A percentile compares a stretch with the other conserved stretches of the same genome.
Evolutionary conservation across 2,797 vertebrate species (phyloP).

Genomic region (Phoeniculus purpureus): DNA sequence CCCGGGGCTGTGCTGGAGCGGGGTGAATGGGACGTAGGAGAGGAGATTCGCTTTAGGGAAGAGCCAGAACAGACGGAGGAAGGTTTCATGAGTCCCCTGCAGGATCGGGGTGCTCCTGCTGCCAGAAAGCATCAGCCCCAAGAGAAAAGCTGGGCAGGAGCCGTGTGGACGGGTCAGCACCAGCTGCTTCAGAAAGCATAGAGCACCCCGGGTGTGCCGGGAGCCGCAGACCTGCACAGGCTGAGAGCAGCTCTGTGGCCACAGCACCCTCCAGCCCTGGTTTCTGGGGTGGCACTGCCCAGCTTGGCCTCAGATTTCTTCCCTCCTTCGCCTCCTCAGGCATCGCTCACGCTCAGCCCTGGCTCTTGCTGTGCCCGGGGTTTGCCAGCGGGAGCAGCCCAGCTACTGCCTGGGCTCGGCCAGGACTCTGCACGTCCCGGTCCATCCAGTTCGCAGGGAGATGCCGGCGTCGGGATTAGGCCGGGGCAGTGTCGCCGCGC

Average conservation of each 20-base stretch:
- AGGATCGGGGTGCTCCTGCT: background rate
- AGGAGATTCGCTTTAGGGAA: background rate
- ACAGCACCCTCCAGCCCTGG: rapidly evolving
- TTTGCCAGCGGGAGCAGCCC: rapidly evolving
- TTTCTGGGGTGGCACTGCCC: rapidly evolving
- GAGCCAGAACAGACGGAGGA: background rate
- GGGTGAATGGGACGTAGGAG: background rate
- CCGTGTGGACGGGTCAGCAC: rapidly evolving
- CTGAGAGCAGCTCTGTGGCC: rapidly evolving
- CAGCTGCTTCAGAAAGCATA: background rate
- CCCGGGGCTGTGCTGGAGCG: background rate
- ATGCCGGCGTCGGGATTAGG: background rate
- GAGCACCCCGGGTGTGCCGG: rapidly evolving
- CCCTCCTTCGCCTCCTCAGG: background rate
- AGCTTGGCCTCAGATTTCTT: background rate
- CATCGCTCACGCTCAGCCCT: rapidly evolving
- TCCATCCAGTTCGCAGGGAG: background rate
- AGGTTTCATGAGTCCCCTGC: background rate
- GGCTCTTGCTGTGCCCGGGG: rapidly evolving
- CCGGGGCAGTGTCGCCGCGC: rapidly evolving
- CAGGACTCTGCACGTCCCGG: background rate
- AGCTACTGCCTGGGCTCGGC: rapidly evolving
- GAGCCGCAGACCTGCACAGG: background rate
- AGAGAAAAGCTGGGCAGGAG: background rate
- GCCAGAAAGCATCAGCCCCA: rapidly evolving